Conservation (phyloP, 2,113 vertebrate genomes). For the Dermatemys mawii region DNA sequence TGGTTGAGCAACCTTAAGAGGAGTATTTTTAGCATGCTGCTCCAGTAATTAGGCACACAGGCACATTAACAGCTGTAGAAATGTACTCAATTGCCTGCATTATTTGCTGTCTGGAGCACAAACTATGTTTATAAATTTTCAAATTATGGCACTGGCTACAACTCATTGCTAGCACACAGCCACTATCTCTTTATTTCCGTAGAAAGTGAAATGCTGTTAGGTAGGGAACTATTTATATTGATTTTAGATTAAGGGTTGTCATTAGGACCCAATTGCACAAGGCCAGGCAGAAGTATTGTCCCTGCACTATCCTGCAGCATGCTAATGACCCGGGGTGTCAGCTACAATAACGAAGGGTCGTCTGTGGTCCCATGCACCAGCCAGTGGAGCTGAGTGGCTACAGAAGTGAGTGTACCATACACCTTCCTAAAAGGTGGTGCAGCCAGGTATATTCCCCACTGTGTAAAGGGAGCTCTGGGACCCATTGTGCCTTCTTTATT, state of each 20-base stretch:
- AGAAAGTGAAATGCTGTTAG: conserved; percentile 31
- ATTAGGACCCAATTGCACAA: not conserved
- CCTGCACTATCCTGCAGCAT: not conserved
- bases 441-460: not conserved
- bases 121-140: conserved; percentile 8
- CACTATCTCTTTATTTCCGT: not conserved
- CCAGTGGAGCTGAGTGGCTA: not conserved
- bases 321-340: not conserved
- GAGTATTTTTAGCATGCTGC: not conserved
- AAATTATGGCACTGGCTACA: conserved; percentile 39
- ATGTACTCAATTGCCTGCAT: not conserved
- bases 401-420: not conserved
- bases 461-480: not conserved
- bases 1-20: conserved; percentile 22
- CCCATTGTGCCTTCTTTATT: not conserved
- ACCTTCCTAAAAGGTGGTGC: not conserved
- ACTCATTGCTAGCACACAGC: conserved; percentile 10
- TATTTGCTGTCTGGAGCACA: conserved; percentile 38
- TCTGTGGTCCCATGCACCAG: not conserved
- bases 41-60: conserved; percentile 6
- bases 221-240: conserved; percentile 35
- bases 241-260: not conserved
- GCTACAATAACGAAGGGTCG: not conserved
- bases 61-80: not conserved
- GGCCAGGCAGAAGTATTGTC: not conserved